Evolutionary conservation across 2,888 invertebrate species (phyloP).

Genomic region (Tenthredo distinguenda): DNA sequence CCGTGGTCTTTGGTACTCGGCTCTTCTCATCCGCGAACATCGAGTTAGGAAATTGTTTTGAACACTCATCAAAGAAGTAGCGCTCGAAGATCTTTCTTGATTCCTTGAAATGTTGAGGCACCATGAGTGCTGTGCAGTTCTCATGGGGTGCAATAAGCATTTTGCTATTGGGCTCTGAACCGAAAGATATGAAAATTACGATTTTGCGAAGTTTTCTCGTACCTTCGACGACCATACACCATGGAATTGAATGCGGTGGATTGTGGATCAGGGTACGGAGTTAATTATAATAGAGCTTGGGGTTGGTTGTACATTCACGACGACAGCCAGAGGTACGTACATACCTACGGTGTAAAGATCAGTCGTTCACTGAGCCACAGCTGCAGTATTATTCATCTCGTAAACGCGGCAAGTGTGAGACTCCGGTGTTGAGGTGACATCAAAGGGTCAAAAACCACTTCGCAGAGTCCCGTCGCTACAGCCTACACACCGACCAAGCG

Average conservation of each 20-base stretch:
- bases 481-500: conserved; percentile 67
- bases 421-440: conserved; percentile 42
- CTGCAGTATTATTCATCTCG: conserved; percentile 46
- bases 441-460: conserved; percentile 47
- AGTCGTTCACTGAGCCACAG: conserved; percentile 41
- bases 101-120: neutral
- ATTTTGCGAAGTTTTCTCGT: neutral
- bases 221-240: neutral
- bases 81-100: neutral
- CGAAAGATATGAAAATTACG: neutral
- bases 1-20: neutral
- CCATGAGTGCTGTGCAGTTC: neutral
- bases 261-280: neutral
- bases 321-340: neutral
- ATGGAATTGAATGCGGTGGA: neutral
- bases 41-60: neutral
- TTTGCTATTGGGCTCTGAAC: neutral
- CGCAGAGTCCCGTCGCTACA: conserved; percentile 53
- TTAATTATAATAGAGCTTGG: conserved; percentile 13
- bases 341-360: conserved; percentile 40
- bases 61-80: neutral
- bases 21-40: neutral
- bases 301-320: conserved; percentile 5
- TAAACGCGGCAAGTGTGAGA: conserved; percentile 45
- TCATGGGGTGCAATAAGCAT: neutral